Conservation (phyloP, 2,797 vertebrate species). For the Scomberomorus guttatus region DNA sequence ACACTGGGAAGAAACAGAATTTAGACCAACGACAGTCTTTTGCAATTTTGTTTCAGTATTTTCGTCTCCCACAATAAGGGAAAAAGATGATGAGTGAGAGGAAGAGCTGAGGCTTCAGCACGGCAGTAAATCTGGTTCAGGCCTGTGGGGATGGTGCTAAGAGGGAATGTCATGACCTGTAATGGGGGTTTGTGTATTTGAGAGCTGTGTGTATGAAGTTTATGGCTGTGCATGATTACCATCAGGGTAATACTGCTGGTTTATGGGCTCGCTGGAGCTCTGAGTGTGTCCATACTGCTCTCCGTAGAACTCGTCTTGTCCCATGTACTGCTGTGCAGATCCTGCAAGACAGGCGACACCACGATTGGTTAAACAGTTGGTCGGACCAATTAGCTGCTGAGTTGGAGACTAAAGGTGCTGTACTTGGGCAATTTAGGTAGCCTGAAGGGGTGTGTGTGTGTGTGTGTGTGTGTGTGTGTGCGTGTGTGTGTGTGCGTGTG, state of each 20-base stretch:
- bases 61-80: constrained; percentile 45
- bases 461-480: constrained; percentile 20
- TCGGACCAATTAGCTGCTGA: constrained; percentile 54
- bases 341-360: constrained; percentile 88
- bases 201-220: constrained; percentile 68
- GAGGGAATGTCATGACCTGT: constrained; percentile 47
- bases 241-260: constrained; percentile 96
- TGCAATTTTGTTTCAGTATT: constrained; percentile 7
- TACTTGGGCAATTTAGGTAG: constrained; percentile 11
- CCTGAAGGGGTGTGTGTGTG: constrained; percentile 9
- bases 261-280: constrained; percentile 92
- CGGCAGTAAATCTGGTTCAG: constrained; percentile 45
- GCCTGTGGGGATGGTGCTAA: constrained; percentile 34
- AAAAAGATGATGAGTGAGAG: constrained; percentile 40
- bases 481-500: constrained; percentile 15
- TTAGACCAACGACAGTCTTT: constrained; percentile 48
- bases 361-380: constrained; percentile 76
- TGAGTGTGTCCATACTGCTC: constrained; percentile 95
- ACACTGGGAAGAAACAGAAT: constrained; percentile 52
- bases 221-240: constrained; percentile 87
- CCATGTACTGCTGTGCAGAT: constrained; percentile 94
- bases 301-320: constrained; percentile 95
- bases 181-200: constrained; percentile 52
- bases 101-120: constrained; percentile 48
- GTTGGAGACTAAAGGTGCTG: constrained; percentile 42